Evolutionary conservation across 2,888 invertebrate species (phyloP), one percentile per base, ranked within the genome.

Genomic region (Temnothorax unifasciatus): DNA sequence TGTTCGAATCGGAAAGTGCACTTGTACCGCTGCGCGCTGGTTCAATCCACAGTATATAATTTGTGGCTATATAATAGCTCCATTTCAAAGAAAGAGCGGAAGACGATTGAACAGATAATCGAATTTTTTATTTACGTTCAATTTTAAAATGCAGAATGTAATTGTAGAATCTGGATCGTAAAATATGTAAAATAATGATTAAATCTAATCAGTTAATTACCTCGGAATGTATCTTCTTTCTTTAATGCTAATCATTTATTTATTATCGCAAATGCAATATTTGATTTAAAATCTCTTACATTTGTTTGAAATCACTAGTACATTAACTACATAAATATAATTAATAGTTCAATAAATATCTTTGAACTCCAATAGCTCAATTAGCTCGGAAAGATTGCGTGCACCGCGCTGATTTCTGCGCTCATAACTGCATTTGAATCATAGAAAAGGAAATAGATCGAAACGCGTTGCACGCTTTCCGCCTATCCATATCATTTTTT

Each of bases 41-140:
- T 47, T 44, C 54, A 54, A 41, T 54, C 21, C n/a, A 11, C 54
- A n/a, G 6, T 77, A 29, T 69, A 6, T 68, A 77, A 77, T 77
- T 77, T 77, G 13, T 41, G 15, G n/a, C 21, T 13, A 38, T 77
- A 54, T 77, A 54, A 66, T 57, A 64, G 64, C 50, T 52, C 29
- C 4, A 25, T 21, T 29, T 29, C 15, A 15, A 25, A 44, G 25
- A 29, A 29, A 41, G 15, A 21, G 0, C 6, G 18, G 52, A 64
- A 63, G 38, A 64, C 38, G 13, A 59, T 44, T 74, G n/a, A 25
- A 59, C 57, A 29, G 29, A 44, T 57, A 44, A 74, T 61, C 18
- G 9, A n/a, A 61, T 59, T 44, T 9, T 44, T 44, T 44, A 5
- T 18, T n/a, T n/a, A 8, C 13, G 44, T 59, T 13, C 1, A 2